Percentiles rank a stretch among this genome's conserved stretches.
Evolutionary conservation across 2,113 vertebrate genomes (phyloP).

Genomic region (Grus americana): DNA sequence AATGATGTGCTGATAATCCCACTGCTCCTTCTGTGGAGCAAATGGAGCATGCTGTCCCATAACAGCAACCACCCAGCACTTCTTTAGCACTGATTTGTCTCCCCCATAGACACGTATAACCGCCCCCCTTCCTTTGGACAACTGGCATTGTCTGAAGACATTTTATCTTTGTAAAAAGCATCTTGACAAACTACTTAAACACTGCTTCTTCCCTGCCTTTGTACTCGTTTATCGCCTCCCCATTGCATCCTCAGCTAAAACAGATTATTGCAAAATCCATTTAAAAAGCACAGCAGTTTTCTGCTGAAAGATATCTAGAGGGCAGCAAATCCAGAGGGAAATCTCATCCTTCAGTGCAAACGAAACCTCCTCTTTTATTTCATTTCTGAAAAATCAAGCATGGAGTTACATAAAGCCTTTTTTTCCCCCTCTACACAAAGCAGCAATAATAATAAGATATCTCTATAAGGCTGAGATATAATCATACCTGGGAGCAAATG

Average conservation of each 20-base stretch:
- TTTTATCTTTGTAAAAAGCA: neutral
- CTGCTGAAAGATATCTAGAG: constrained; percentile 61
- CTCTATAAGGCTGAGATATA: neutral
- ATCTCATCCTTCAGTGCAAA: constrained; percentile 50
- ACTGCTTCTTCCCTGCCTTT: neutral
- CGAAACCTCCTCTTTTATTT: constrained; percentile 26
- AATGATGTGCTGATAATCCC: neutral
- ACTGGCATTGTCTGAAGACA: neutral
- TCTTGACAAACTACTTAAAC: neutral
- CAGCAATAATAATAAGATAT: neutral
- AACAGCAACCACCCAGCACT: neutral
- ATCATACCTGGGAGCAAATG: neutral
- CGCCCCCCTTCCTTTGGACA: neutral
- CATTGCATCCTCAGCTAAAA: neutral
- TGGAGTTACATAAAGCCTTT: neutral
- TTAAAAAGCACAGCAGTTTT: constrained; percentile 49
- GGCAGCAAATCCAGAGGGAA: constrained; percentile 67
- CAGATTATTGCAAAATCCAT: constrained; percentile 36
- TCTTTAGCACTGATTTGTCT: neutral
- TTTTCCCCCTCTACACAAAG: neutral
- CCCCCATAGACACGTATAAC: neutral
- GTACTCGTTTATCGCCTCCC: neutral
- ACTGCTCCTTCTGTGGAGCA: neutral
- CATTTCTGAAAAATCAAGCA: constrained; percentile 37
- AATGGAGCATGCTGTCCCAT: neutral